These are phyloP conservation scores for Notodonta dromedarius DNA, from an alignment of 2,888 invertebrate genomes.

Conservation along the genomic window DNA sequence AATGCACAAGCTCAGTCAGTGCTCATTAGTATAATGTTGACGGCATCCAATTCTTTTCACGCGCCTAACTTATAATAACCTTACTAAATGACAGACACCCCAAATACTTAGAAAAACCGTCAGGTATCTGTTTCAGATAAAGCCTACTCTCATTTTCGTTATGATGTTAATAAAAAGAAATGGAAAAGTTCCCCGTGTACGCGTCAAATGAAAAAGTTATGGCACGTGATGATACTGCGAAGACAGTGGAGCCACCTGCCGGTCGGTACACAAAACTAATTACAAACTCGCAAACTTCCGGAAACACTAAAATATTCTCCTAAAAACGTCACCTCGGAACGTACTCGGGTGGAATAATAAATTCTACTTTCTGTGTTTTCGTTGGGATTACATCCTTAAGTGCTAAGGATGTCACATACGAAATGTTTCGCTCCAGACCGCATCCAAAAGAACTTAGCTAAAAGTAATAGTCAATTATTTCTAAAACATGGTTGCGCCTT, in stretches of 20 bases:
- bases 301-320: slow-evolving; percentile 82
- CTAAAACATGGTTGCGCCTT: too few relatives aligned
- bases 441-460: too few relatives aligned
- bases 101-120: slow-evolving; percentile 62
- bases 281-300: slow-evolving; percentile 79
- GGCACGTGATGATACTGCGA: slow-evolving; percentile 81
- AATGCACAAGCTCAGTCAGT: slow-evolving; percentile 30
- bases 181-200: slow-evolving; percentile 78
- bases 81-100: slow-evolving; percentile 42
- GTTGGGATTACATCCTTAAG: slow-evolving; percentile 47
- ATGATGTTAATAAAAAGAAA: slow-evolving; percentile 83
- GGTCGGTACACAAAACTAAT: slow-evolving; percentile 74
- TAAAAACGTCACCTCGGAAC: slow-evolving; percentile 77
- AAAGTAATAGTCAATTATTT: too few relatives aligned
- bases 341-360: slow-evolving; percentile 70
- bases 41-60: neutral
- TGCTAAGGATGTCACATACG: slow-evolving; percentile 35
- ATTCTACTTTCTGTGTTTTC: slow-evolving; percentile 52
- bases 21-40: slow-evolving; percentile 26
- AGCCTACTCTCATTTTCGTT: slow-evolving; percentile 80
- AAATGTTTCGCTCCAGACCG: neutral
- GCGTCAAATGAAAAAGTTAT: slow-evolving; percentile 84
- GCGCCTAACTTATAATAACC: slow-evolving; percentile 38
- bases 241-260: slow-evolving; percentile 72
- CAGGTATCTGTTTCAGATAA: slow-evolving; percentile 77